Percentiles rank a stretch among this genome's conserved stretches.
Conservation (phyloP, 2,888 invertebrate species). For the Hydraecia micacea region DNA sequence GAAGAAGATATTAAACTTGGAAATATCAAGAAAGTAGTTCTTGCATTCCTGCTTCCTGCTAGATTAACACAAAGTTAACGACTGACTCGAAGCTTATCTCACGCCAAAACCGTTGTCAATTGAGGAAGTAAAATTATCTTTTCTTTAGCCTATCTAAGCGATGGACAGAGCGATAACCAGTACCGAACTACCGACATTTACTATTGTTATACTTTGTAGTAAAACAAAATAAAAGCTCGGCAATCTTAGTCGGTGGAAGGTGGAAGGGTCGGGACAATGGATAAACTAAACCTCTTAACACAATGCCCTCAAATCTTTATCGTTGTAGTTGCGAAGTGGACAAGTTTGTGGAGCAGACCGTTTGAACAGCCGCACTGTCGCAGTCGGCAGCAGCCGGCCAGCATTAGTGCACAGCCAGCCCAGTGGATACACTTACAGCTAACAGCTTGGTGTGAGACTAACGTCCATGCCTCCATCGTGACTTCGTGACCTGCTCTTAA, state of each 20-base stretch:
- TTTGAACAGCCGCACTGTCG: not conserved
- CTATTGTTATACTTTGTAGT: not conserved
- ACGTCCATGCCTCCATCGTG: not conserved
- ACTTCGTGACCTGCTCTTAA: conserved; percentile 23
- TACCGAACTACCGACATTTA: conserved; percentile 10
- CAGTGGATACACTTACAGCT: conserved; percentile 37
- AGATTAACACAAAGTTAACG: conserved; percentile 25
- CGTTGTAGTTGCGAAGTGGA: conserved; percentile 1
- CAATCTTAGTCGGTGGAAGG: conserved; percentile 9
- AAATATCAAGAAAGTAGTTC: conserved; percentile 6
- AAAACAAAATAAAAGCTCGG: not conserved
- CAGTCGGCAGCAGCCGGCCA: conserved; percentile 1
- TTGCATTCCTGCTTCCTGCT: not conserved
- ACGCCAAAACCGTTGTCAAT: conserved; percentile 27
- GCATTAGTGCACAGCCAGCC: conserved; percentile 14
- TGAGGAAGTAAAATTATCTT: conserved; percentile 33
- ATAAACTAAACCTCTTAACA: conserved; percentile 14
- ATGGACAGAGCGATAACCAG: conserved; percentile 11
- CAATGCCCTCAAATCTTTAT: conserved; percentile 6
- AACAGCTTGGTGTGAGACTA: conserved; percentile 16
- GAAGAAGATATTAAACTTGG: conserved; percentile 14
- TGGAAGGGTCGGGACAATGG: not conserved
- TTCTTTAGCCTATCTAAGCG: conserved; percentile 6
- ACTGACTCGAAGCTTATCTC: conserved; percentile 30
- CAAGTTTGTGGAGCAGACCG: conserved; percentile 11